These are phyloP conservation scores for Orthonyx spaldingii DNA, from an alignment of 2,113 vertebrate genomes.

Conservation along the genomic window DNA sequence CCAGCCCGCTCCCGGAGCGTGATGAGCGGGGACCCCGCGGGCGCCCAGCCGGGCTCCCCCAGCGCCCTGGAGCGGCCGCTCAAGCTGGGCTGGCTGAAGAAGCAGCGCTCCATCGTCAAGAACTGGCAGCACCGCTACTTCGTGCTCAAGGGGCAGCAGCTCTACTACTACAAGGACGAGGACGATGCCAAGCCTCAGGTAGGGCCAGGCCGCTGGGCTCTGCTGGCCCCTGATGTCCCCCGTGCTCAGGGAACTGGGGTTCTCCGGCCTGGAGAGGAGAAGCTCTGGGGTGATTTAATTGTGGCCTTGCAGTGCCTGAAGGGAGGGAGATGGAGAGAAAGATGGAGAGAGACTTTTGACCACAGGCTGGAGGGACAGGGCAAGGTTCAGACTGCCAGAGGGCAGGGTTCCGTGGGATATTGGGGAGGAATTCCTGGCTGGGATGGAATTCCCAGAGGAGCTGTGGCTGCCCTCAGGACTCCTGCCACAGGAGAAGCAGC, in stretches of 20 bases:
- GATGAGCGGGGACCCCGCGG: constrained; percentile 76
- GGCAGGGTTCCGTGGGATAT: background rate
- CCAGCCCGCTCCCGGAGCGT: constrained; percentile 88
- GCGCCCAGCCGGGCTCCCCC: constrained; percentile 17
- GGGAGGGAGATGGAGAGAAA: background rate
- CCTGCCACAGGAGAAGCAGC: background rate
- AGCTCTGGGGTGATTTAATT: background rate
- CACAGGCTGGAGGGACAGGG: background rate
- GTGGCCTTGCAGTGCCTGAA: background rate
- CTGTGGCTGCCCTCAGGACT: background rate
- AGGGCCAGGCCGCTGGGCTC: fast-evolving
- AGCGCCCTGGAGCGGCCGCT: constrained; percentile 80
- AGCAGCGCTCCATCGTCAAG: constrained; percentile 90
- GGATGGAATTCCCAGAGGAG: background rate
- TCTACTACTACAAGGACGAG: constrained; percentile 92
- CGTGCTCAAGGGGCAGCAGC: constrained; percentile 81
- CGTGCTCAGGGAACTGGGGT: background rate
- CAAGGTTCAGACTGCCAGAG: background rate
- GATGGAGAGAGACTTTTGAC: background rate
- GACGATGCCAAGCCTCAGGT: constrained; percentile 85
- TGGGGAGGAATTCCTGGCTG: background rate
- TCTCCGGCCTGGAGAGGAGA: background rate
- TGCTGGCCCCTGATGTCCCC: fast-evolving
- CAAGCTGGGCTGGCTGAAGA: constrained; percentile 92
- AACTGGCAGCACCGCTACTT: constrained; percentile 95